Evolutionary conservation across 2,113 vertebrate genomes (phyloP).

Genomic region (Chaetodon trifascialis): DNA sequence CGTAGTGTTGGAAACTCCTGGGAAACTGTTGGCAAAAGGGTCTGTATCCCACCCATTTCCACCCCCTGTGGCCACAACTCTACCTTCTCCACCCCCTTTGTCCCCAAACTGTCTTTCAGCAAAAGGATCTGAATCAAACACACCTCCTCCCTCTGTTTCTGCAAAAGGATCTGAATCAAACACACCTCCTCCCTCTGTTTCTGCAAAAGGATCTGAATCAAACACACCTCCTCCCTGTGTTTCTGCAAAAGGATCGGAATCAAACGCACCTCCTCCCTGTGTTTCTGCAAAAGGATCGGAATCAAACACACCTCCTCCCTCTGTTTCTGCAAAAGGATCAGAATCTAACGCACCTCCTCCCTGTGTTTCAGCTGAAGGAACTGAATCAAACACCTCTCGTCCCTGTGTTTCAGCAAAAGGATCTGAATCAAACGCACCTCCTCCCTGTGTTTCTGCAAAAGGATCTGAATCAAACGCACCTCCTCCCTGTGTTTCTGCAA

Average conservation of each 20-base stretch:
- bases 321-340: background rate
- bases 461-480: constrained; percentile 23
- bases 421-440: background rate
- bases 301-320: constrained; percentile 31
- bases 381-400: constrained; percentile 18
- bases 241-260: background rate
- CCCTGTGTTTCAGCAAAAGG: background rate
- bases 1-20: constrained; percentile 61
- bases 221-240: constrained; percentile 8
- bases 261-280: background rate
- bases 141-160: constrained; percentile 21
- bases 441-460: constrained; percentile 6
- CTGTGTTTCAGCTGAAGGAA: constrained; percentile 6
- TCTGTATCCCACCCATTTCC: constrained; percentile 72
- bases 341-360: constrained; percentile 24
- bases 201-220: constrained; percentile 65
- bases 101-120: constrained; percentile 2
- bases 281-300: accelerated
- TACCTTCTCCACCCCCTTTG: background rate
- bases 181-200: constrained; percentile 7
- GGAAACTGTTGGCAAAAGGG: constrained; percentile 74
- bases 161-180: constrained; percentile 22
- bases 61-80: background rate
- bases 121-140: constrained; percentile 2
- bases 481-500: constrained; percentile 3